These are phyloP conservation scores for Drosophila virilis DNA, from an alignment of 1,140 invertebrate genomes.

Conservation along the genomic window DNA sequence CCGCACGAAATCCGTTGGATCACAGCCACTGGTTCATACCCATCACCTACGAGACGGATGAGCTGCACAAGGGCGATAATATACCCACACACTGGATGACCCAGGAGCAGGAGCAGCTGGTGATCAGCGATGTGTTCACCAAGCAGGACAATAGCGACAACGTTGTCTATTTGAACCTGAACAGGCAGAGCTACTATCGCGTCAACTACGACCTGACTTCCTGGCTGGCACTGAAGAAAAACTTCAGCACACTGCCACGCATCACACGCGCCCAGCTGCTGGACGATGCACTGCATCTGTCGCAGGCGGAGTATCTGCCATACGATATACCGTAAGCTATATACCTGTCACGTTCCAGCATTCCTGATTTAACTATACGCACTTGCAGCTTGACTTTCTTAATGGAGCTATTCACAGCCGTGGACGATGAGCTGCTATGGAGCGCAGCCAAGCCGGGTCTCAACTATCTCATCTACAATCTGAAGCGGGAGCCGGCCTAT, in stretches of 20 bases:
- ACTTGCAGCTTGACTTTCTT: constrained; percentile 83
- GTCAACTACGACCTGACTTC: constrained; percentile 90
- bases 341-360: not conserved
- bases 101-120: constrained; percentile 60
- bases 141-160: constrained; percentile 48
- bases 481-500: constrained; percentile 80
- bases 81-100: constrained; percentile 76
- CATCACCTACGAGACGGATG: constrained; percentile 85
- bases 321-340: constrained; percentile 85
- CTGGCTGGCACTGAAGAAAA: constrained; percentile 87
- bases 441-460: constrained; percentile 69
- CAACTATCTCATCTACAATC: constrained; percentile 74
- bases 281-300: constrained; percentile 92
- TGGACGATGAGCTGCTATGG: constrained; percentile 79
- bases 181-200: constrained; percentile 87
- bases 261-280: constrained; percentile 91
- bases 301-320: constrained; percentile 86
- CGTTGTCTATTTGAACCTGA: constrained; percentile 76
- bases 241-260: constrained; percentile 85
- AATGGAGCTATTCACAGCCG: constrained; percentile 63
- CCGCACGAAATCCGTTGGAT: constrained; percentile 51
- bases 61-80: constrained; percentile 59
- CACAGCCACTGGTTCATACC: constrained; percentile 86
- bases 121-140: constrained; percentile 62
- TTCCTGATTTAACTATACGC: not conserved